A percentile compares a stretch with the other conserved stretches of the same genome.
Evolutionary conservation across 2,797 vertebrate genomes (phyloP).

Genomic region (Dryobates pubescens): DNA sequence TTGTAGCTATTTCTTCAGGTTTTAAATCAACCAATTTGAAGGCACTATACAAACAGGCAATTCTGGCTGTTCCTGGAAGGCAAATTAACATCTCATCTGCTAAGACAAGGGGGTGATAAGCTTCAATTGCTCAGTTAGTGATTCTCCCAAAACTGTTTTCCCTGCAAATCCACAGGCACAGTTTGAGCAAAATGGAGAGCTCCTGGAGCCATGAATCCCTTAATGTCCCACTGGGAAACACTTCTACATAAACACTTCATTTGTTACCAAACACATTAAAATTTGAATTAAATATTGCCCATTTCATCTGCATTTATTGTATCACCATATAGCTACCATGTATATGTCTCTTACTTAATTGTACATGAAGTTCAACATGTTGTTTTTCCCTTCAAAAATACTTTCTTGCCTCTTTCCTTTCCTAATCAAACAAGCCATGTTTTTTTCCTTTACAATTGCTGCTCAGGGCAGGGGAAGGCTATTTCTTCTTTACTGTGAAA

Average conservation of each 20-base stretch:
- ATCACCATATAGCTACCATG: neutral
- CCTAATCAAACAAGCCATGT: neutral
- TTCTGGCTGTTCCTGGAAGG: neutral
- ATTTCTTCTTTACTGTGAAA: neutral
- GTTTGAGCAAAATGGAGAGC: neutral
- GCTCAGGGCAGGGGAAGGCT: accelerated
- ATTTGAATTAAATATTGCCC: constrained; percentile 3
- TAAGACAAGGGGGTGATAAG: neutral
- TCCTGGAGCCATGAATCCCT: neutral
- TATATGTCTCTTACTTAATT: neutral
- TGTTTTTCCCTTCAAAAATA: neutral
- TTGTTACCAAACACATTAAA: neutral
- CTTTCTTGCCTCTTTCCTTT: neutral
- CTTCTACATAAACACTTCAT: neutral
- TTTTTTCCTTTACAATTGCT: neutral
- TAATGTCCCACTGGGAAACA: neutral
- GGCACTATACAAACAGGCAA: neutral
- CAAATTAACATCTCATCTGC: constrained; percentile 11
- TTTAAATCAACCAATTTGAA: neutral
- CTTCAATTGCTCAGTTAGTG: neutral
- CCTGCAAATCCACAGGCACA: neutral
- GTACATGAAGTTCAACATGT: neutral
- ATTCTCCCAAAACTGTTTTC: neutral
- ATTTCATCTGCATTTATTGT: neutral
- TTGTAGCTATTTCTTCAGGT: neutral